Conservation (phyloP, 2,888 invertebrate species). For the Frankliniella fusca region DNA sequence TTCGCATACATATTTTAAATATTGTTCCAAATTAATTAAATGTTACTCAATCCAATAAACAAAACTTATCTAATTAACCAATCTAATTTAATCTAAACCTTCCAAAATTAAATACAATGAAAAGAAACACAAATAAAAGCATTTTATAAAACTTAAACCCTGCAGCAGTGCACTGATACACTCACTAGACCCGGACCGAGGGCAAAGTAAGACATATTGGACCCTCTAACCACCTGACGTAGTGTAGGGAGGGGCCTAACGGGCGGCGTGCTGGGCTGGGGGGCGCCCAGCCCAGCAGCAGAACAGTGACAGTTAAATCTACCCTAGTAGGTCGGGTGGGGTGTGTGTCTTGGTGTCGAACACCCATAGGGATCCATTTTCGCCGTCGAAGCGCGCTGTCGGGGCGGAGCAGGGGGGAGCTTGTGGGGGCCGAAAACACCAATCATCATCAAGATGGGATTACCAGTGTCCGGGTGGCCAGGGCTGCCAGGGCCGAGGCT, state of each 20-base stretch:
- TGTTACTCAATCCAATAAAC: slow-evolving; percentile 14
- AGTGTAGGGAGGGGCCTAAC: no score
- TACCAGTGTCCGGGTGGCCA: neutral
- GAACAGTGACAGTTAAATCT: neutral
- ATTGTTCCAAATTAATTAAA: slow-evolving; percentile 23
- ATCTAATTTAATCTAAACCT: neutral
- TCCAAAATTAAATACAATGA: neutral
- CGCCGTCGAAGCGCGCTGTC: neutral
- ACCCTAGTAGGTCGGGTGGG: neutral
- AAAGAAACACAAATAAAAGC: neutral
- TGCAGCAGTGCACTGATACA: no score
- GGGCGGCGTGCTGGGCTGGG: no score
- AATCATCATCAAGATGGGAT: slow-evolving; percentile 24
- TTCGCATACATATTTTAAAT: slow-evolving; percentile 20
- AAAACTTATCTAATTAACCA: neutral
- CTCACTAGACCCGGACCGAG: no score
- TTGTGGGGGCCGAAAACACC: neutral
- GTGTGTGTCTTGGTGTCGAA: neutral
- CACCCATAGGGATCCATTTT: slow-evolving; percentile 6
- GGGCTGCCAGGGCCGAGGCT: neutral
- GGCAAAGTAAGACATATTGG: no score
- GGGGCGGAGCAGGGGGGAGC: neutral
- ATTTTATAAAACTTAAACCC: no score
- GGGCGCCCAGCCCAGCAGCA: neutral
- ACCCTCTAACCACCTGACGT: no score